A percentile compares a stretch with the other conserved stretches of the same genome.
These are phyloP conservation scores for Loriculus beryllinus DNA, from an alignment of 2,797 vertebrate species.

Conservation along the genomic window DNA sequence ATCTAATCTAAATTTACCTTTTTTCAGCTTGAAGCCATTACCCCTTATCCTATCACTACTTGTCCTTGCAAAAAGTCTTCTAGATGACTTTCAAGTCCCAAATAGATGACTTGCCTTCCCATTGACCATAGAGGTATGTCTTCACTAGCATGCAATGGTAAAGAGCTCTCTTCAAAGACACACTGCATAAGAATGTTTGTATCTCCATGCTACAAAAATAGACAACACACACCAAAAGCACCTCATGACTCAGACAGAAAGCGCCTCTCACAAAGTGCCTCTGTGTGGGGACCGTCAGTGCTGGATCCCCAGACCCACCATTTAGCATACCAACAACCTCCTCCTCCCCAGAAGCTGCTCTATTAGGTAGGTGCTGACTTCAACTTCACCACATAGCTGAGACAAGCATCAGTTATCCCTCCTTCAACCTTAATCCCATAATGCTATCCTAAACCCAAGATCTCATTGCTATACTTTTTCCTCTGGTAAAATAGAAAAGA, in stretches of 20 bases:
- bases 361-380: background rate
- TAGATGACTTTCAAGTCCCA: background rate
- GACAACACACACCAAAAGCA: background rate
- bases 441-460: background rate
- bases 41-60: background rate
- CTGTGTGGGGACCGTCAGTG: background rate
- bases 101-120: background rate
- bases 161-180: background rate
- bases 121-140: background rate
- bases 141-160: accelerated
- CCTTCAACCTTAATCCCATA: background rate
- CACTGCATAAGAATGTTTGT: accelerated
- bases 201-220: background rate
- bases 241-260: background rate
- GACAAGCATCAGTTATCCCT: background rate
- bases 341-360: background rate
- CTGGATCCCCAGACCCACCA: background rate
- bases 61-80: background rate
- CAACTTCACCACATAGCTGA: background rate
- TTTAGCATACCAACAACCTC: background rate
- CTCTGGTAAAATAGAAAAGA: background rate
- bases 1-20: background rate
- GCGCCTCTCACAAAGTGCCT: accelerated
- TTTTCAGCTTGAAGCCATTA: background rate
- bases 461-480: background rate